phyloP scores from a whole-genome alignment of 2,113 vertebrate genomes.

The Ophthalmolycus amberensis region DNA sequence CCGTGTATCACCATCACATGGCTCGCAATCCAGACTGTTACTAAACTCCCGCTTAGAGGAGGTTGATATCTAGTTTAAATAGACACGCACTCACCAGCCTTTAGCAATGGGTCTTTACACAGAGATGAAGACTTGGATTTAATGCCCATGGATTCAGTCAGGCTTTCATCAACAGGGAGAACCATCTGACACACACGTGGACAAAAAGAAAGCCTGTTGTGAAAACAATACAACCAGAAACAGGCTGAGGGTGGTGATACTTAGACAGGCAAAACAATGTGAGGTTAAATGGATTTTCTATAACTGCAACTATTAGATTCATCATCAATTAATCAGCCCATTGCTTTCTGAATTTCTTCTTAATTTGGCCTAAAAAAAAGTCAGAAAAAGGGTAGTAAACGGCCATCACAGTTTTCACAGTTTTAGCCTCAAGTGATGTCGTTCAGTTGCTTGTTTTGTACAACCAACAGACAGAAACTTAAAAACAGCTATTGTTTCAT shows the following conservation, averaged over 20 bases:
- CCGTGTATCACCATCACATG: background rate
- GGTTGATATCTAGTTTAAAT: background rate
- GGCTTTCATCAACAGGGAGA: conserved; percentile 95
- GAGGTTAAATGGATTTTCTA: background rate
- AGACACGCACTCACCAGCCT: conserved; percentile 86
- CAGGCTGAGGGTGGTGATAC: background rate
- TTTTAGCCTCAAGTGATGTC: background rate
- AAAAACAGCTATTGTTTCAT: background rate
- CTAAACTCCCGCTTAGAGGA: background rate
- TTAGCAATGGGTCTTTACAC: conserved; percentile 93
- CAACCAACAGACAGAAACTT: background rate
- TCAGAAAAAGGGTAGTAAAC: background rate
- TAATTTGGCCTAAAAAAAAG: background rate
- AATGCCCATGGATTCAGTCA: conserved; percentile 93
- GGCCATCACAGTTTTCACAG: background rate
- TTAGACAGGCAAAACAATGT: background rate
- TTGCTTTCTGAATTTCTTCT: background rate
- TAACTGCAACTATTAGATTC: background rate
- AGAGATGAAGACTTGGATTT: conserved; percentile 94
- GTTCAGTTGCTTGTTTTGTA: background rate
- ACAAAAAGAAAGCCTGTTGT: background rate
- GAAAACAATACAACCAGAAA: background rate
- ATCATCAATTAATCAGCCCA: background rate
- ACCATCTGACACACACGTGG: conserved; percentile 86
- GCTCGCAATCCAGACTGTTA: background rate